phyloP scores from a whole-genome alignment of 1,140 invertebrate species.

The Cotesia chilonis region DNA sequence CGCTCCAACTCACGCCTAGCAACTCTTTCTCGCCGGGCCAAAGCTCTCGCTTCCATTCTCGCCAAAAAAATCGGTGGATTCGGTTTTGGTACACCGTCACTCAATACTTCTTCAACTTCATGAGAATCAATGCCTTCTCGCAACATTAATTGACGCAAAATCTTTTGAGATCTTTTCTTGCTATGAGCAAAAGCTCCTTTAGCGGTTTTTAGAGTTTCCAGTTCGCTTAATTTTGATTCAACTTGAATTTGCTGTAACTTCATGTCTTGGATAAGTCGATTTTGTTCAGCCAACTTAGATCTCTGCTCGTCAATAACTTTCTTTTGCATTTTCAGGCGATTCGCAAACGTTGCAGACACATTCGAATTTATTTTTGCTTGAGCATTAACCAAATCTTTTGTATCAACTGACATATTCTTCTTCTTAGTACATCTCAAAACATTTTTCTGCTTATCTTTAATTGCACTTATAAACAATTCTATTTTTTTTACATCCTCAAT shows the following conservation, averaged over 20 bases:
- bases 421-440: constrained; percentile 34
- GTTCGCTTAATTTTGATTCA: constrained; percentile 44
- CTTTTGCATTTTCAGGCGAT: constrained; percentile 52
- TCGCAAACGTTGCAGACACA: constrained; percentile 41
- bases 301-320: constrained; percentile 58
- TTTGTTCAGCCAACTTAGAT: constrained; percentile 54
- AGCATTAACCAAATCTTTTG: not conserved
- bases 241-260: constrained; percentile 55
- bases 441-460: constrained; percentile 54
- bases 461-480: constrained; percentile 53
- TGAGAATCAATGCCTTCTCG: constrained; percentile 46
- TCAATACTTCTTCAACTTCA: constrained; percentile 45
- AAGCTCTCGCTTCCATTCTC: constrained; percentile 53
- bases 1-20: constrained; percentile 46
- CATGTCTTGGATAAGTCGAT: constrained; percentile 57
- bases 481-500: constrained; percentile 54
- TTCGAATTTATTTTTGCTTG: not conserved
- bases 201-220: constrained; percentile 51
- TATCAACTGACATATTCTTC: constrained; percentile 20
- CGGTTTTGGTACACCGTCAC: constrained; percentile 27
- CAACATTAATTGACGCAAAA: constrained; percentile 52
- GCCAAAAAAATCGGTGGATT: constrained; percentile 54
- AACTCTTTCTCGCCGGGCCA: constrained; percentile 47
- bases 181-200: constrained; percentile 47
- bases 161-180: constrained; percentile 50